Percentiles rank a stretch among this genome's conserved stretches.
Conservation (phyloP, 1,140 invertebrate genomes). For the Luehdorfia chinensis region DNA sequence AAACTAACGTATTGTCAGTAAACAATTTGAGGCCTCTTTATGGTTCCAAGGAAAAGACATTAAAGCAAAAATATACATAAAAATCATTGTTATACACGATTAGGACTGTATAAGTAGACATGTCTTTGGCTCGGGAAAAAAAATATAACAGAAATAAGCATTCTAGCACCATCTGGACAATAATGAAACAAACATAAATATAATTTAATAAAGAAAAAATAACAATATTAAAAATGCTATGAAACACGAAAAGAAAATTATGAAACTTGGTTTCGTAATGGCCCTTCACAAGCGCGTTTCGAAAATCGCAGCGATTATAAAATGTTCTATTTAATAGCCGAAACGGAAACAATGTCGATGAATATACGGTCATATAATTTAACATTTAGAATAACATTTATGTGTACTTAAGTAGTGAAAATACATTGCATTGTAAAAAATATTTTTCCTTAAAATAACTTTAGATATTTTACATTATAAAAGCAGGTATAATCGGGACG, state of each 20-base stretch:
- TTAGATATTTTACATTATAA: conserved; percentile 22
- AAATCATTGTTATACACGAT: conserved; percentile 24
- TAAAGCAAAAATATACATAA: conserved; percentile 46
- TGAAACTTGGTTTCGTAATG: conserved; percentile 43
- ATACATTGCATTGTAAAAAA: conserved; percentile 27
- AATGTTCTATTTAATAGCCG: too few species aligned
- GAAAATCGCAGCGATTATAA: conserved; percentile 19
- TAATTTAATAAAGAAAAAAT: conserved; percentile 27
- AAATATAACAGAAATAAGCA: conserved; percentile 48
- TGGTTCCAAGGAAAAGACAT: conserved; percentile 34
- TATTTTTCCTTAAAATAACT: conserved; percentile 23
- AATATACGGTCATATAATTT: not conserved
- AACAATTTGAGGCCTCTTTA: conserved; percentile 48
- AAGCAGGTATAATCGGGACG: conserved; percentile 39
- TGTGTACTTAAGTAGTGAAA: conserved; percentile 42
- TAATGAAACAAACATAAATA: conserved; percentile 38
- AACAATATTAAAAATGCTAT: conserved; percentile 35
- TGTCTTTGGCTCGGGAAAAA: conserved; percentile 68
- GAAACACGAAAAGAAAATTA: conserved; percentile 23
- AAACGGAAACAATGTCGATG: not conserved
- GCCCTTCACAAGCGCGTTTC: conserved; percentile 19
- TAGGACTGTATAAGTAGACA: conserved; percentile 19
- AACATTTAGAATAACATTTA: conserved; percentile 13
- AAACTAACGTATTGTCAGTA: conserved; percentile 53
- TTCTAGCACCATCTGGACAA: conserved; percentile 66